These are phyloP conservation scores for Sphyrna mokarran DNA, from an alignment of 2,113 vertebrate species.

Conservation along the genomic window DNA sequence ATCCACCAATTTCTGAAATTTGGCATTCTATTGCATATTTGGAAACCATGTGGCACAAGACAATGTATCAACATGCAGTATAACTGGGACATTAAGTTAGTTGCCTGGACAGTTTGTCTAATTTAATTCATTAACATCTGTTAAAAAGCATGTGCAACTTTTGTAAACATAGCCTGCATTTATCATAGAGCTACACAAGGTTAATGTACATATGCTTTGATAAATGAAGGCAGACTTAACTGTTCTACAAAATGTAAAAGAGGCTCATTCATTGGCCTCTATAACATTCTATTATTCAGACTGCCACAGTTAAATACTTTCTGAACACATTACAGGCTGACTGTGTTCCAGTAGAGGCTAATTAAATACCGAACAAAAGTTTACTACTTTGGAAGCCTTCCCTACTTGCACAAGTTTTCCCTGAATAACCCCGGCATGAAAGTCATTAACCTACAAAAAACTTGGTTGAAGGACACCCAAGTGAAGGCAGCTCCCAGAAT, in stretches of 20 bases:
- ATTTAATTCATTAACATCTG: not conserved
- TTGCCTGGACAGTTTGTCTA: not conserved
- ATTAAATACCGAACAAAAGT: not conserved
- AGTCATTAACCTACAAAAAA: conserved; percentile 32
- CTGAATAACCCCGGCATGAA: conserved; percentile 13
- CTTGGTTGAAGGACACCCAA: not conserved
- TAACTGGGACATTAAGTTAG: conserved; percentile 22
- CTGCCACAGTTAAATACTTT: conserved; percentile 18
- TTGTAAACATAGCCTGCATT: conserved; percentile 33
- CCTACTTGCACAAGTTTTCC: conserved; percentile 8
- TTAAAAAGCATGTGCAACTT: conserved; percentile 23
- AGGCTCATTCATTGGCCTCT: conserved; percentile 13
- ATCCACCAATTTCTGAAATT: not conserved
- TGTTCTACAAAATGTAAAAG: not conserved
- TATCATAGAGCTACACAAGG: conserved; percentile 1
- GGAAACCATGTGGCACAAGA: not conserved
- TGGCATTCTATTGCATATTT: conserved; percentile 5
- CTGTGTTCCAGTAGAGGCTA: conserved; percentile 7
- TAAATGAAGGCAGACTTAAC: not conserved
- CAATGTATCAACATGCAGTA: conserved; percentile 20
- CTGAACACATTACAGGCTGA: conserved; percentile 15
- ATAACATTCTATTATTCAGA: conserved; percentile 6
- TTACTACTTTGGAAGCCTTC: not conserved
- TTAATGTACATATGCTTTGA: conserved; percentile 18
- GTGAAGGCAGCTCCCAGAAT: not conserved